Evolutionary conservation across 1,140 invertebrate species (phyloP).

Genomic region (Artemia franciscana): DNA sequence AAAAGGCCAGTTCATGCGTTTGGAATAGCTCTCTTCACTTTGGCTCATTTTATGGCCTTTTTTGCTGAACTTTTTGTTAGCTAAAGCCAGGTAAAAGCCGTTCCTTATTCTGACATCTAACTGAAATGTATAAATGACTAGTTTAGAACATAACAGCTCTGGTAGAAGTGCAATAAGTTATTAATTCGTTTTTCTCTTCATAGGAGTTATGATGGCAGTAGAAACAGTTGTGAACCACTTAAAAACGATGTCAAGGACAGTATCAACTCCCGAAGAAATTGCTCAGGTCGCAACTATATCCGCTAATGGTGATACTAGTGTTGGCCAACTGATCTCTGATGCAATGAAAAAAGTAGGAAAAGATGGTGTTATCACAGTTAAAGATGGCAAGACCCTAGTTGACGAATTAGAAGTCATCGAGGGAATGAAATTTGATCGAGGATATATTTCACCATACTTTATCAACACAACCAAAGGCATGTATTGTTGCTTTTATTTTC

Average conservation of each 20-base stretch:
- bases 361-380: constrained; percentile 98
- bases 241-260: constrained; percentile 70
- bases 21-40: no score
- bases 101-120: no score
- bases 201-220: constrained; percentile 85
- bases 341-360: constrained; percentile 95
- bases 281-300: constrained; percentile 99
- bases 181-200: constrained; percentile 11
- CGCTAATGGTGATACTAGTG: constrained; percentile 80
- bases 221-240: constrained; percentile 72
- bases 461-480: constrained; percentile 82
- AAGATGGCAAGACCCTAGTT: constrained; percentile 91
- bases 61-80: no score
- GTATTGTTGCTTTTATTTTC: not conserved
- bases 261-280: constrained; percentile 95
- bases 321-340: constrained; percentile 87
- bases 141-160: no score
- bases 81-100: no score
- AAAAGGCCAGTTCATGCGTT: no score
- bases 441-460: constrained; percentile 99
- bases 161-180: no score
- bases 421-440: constrained; percentile 99
- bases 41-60: no score
- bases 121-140: no score
- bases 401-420: constrained; percentile 97